Base-by-base conservation (phyloP, 1,140 invertebrate species). In the Lepidurus packardi region DNA sequence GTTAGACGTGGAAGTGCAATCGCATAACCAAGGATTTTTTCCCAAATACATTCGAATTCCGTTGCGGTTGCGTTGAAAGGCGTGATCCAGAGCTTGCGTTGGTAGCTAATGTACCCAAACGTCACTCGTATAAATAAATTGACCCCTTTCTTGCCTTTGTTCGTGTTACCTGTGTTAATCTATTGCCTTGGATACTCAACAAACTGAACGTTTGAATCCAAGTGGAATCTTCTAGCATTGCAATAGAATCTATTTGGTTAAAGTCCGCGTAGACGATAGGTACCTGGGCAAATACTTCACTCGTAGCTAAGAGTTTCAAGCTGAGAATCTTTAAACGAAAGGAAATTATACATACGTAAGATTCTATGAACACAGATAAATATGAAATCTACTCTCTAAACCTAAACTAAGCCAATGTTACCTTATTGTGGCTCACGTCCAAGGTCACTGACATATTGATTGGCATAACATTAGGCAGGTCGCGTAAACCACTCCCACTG, bases 21-120 rank as follows among this genome's bases (percentile, higher is more conserved):
- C 91, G 83, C 93, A 94, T 78, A 89, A 87, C 92, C 92, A 94
- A 0, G 92, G 91, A 86, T 94, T 94, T 65, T 88, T 85, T 3
- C 92, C 92, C 0, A 94, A 85, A 81, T 88, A 89, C 16, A 94
- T 84, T 79, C 85, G 83, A 78, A 89, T 89, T 79, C 91, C 90
- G 80, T 92, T 90, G 73, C 86, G 84, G 82, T 93, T 94, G 78
- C 90, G 86, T 13, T 74, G 25, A n/a, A 94, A 87, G 1, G 90
- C 91, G 82, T 93, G 91, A 82, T 93, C 92, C 73, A 94, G 84
- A 0, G 91, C 91, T 83, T 93, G 93, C 0, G 91, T 90, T 43
- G 92, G 92, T 75, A 93, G 84, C 91, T 93, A 21, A 6, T 47
- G 42, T 78, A 73, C 13, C 74, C 10, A 73, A 43, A 16, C n/a